Evolutionary conservation across 2,888 invertebrate genomes (phyloP).

Genomic region (Anarsia innoxiella): DNA sequence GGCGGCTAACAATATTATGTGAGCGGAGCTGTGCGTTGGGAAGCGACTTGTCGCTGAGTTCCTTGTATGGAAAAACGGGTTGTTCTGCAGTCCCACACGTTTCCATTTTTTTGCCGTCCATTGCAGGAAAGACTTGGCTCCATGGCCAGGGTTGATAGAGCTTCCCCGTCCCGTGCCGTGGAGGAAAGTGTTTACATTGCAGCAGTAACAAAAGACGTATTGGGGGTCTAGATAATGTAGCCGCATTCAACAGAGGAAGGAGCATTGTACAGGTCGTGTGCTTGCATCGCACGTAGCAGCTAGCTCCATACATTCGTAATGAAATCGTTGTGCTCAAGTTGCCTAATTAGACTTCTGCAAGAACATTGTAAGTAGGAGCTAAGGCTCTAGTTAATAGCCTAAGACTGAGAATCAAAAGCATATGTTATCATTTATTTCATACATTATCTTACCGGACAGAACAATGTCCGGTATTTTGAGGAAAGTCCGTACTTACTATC

Average conservation of each 20-base stretch:
- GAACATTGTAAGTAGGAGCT: too few species aligned
- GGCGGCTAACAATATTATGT: conserved; percentile 72
- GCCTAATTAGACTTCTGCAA: conserved; percentile 49
- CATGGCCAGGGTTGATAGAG: conserved; percentile 38
- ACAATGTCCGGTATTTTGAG: too few species aligned
- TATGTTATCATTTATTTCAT: too few species aligned
- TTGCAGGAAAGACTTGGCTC: conserved; percentile 59
- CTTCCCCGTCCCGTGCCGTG: conserved; percentile 32
- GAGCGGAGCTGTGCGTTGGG: conserved; percentile 69
- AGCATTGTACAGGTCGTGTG: conserved; percentile 60
- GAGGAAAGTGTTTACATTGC: conserved; percentile 13
- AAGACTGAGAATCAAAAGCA: too few species aligned
- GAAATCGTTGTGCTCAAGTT: conserved; percentile 45
- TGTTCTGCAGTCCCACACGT: conserved; percentile 72
- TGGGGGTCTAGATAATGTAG: conserved; percentile 41
- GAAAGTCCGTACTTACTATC: too few species aligned
- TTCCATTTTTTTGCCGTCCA: conserved; percentile 63
- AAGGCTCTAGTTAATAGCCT: too few species aligned
- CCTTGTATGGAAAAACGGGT: conserved; percentile 73
- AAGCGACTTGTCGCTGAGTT: conserved; percentile 60
- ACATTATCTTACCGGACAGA: too few species aligned
- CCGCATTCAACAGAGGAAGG: conserved; percentile 39
- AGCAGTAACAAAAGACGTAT: conserved; percentile 34
- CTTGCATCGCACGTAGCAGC: conserved; percentile 54
- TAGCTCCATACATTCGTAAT: conserved; percentile 65